These are phyloP conservation scores for Nomada lathburiana DNA, from an alignment of 2,888 invertebrate genomes.

Conservation along the genomic window DNA sequence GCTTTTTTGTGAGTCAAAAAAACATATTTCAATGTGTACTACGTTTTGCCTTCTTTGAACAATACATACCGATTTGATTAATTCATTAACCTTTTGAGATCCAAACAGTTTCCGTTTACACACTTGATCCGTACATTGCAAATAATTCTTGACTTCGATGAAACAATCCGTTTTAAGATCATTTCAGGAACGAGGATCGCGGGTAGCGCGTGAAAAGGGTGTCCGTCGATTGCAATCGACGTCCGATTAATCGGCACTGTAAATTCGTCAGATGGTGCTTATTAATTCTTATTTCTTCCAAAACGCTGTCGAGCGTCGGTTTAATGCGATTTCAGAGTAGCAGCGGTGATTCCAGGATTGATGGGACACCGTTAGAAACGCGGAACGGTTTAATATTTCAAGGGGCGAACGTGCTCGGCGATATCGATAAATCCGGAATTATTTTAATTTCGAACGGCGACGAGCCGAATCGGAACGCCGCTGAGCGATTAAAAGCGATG, in stretches of 20 bases:
- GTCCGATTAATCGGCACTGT: conserved; percentile 24
- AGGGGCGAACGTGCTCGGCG: conserved; percentile 9
- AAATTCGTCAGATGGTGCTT: conserved; percentile 44
- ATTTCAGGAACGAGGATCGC: background rate
- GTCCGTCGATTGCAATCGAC: conserved; percentile 1
- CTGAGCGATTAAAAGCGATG: conserved; percentile 19
- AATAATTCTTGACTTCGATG: background rate
- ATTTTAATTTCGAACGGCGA: conserved; percentile 32
- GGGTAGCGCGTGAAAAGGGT: too few relatives aligned
- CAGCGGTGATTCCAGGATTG: conserved; percentile 30
- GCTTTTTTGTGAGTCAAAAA: too few relatives aligned
- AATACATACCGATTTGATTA: too few relatives aligned
- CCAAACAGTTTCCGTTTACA: too few relatives aligned
- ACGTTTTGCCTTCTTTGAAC: too few relatives aligned
- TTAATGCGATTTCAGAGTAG: conserved; percentile 31
- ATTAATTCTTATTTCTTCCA: conserved; percentile 31
- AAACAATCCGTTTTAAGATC: background rate
- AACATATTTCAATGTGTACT: too few relatives aligned
- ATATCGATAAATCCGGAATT: conserved; percentile 40
- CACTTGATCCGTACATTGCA: too few relatives aligned
- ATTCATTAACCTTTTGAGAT: too few relatives aligned
- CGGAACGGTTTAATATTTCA: conserved; percentile 46
- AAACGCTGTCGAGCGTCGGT: conserved; percentile 36
- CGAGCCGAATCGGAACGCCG: background rate
- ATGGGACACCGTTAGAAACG: conserved; percentile 30